Evolutionary conservation across 2,888 invertebrate species (phyloP), one percentile per base, ranked within the genome.

Genomic region (Caenorhabditis drosophilae): DNA sequence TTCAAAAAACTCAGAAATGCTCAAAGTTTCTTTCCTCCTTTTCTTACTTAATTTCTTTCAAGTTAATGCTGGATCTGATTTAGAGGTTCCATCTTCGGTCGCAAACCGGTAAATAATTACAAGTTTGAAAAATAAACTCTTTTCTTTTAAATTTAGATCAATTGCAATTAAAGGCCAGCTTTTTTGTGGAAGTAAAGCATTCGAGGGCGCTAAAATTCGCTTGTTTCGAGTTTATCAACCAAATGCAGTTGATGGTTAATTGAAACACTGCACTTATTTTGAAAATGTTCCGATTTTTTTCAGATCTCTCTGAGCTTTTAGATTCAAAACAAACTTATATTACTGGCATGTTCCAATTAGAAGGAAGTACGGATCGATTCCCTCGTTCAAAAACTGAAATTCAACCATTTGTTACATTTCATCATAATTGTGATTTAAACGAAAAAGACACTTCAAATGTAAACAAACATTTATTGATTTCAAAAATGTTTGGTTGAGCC

Each of bases 321-420:
- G 63, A 59, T 41, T 57, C 58, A n/a, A 58, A 56, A 18, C 52
- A 68, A 41, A 68, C 71, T 12, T 67, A 61, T 27, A 48, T 66
- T 6, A 68, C 68, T 18, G 71, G 71, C 46, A 68, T 68, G 56
- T 72, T 72, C 58, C 66, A 68, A 41, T 45, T 72, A 2, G 71
- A 72, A 44, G 71, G 68, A 66, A 63, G 42, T 26, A 72, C 68
- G 27, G 59, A 51, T 11, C 66, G 70, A 48, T 70, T 70, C 58
- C 70, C 67, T 20, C 40, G 50, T 15, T 67, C 68, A 20, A 68
- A 72, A 26, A 68, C 71, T 7, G 71, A 72, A 51, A 59, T 72
- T 40, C 47, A 60, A 23, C 71, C 71, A 38, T 72, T 59, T 25
- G 68, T 67, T 18, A 72, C 71, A 9, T 57, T 72, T 36, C 71